phyloP scores from a whole-genome alignment of 2,113 vertebrate genomes.

The Antigone vipio region DNA sequence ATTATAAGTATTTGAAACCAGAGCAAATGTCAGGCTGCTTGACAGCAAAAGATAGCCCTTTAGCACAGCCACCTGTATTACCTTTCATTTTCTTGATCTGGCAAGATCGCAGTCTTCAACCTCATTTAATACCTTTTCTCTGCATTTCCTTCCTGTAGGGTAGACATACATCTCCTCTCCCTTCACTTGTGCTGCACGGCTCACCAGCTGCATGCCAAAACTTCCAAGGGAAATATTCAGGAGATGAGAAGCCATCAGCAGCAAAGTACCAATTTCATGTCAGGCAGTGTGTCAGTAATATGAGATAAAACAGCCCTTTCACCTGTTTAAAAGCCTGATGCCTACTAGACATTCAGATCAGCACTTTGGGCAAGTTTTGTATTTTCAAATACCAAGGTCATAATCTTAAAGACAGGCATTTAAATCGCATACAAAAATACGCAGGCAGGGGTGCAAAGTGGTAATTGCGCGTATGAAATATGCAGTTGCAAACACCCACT shows the following conservation, averaged over 20 bases:
- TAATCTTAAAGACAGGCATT: background rate
- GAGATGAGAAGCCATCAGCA: slow-evolving; percentile 6
- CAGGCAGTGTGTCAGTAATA: background rate
- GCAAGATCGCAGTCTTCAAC: slow-evolving; percentile 25
- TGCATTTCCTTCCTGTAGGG: background rate
- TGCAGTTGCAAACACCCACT: background rate
- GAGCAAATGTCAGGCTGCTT: slow-evolving; percentile 15
- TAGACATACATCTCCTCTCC: background rate
- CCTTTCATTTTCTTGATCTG: slow-evolving; percentile 25
- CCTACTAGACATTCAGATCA: background rate
- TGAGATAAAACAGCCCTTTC: background rate
- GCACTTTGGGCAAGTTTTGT: background rate
- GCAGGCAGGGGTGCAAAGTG: background rate
- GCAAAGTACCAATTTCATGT: slow-evolving; percentile 6
- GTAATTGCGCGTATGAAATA: background rate
- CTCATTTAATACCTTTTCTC: background rate
- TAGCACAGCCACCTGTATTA: background rate
- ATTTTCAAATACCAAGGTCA: background rate
- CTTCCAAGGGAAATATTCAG: background rate
- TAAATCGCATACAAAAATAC: background rate
- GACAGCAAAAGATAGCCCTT: slow-evolving; percentile 7
- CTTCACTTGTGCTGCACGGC: background rate
- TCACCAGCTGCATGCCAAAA: slow-evolving; percentile 12
- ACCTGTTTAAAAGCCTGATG: background rate
- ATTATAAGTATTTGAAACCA: slow-evolving; percentile 15